These are phyloP conservation scores for Corythaeola cristata DNA, from an alignment of 2,113 vertebrate genomes.

Conservation along the genomic window DNA sequence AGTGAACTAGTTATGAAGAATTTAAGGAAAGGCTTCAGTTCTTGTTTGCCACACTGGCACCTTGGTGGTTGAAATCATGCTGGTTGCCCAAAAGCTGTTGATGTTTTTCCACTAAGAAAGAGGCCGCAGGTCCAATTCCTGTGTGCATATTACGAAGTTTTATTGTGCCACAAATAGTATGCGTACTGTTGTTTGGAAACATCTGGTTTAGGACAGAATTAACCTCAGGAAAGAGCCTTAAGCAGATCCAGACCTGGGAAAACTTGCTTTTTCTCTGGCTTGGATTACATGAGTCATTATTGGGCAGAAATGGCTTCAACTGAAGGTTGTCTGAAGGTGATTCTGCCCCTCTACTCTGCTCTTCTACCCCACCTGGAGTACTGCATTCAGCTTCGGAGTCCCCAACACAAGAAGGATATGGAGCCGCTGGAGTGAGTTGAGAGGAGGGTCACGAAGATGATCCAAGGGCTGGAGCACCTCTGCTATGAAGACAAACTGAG, in stretches of 20 bases:
- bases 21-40: not conserved
- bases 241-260: not conserved
- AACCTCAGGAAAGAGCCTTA: not conserved
- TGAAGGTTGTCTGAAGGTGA: no score
- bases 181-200: not conserved
- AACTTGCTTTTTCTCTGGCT: not conserved
- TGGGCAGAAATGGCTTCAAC: not conserved
- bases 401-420: no score
- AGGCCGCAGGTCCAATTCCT: not conserved
- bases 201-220: not conserved
- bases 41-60: not conserved
- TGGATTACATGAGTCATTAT: fast-evolving
- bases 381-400: no score
- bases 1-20: not conserved
- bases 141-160: fast-evolving
- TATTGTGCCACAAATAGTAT: not conserved
- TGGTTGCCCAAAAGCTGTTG: not conserved
- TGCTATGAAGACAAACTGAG: no score
- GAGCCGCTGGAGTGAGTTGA: no score
- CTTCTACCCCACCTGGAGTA: no score
- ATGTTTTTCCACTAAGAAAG: not conserved
- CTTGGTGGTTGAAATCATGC: not conserved
- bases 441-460: no score
- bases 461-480: no score
- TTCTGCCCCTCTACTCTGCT: no score